Evolutionary conservation across 2,113 vertebrate genomes (phyloP).

Genomic region (Vicugna pacos): DNA sequence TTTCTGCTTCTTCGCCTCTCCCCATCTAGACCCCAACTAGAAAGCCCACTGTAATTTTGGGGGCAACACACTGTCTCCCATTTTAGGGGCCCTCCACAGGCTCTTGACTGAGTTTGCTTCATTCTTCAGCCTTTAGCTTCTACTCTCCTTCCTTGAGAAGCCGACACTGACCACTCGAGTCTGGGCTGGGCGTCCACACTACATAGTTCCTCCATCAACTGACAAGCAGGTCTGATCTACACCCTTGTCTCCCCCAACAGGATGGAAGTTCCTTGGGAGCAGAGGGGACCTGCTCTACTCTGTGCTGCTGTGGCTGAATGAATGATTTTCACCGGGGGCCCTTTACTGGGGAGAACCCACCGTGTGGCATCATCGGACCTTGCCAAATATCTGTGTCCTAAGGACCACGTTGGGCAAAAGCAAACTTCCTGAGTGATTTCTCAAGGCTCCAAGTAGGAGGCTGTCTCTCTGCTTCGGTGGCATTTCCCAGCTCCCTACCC

Average conservation of each 20-base stretch:
- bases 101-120: background rate
- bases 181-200: fast-evolving
- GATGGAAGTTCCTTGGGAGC: background rate
- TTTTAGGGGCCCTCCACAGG: background rate
- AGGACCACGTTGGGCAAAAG: background rate
- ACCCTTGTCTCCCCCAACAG: fast-evolving
- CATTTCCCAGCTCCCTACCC: background rate
- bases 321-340: background rate
- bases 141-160: background rate
- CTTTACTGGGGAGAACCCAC: fast-evolving
- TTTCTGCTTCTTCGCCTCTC: background rate
- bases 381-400: background rate
- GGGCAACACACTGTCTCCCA: background rate
- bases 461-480: background rate
- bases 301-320: fast-evolving
- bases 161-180: background rate
- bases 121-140: background rate
- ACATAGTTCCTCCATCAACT: fast-evolving
- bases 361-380: fast-evolving
- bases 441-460: background rate
- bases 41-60: no score
- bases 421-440: background rate
- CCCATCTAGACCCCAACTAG: background rate
- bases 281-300: background rate
- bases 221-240: fast-evolving